These are phyloP conservation scores for Pelusios castaneus DNA, from an alignment of 2,113 vertebrate species.

Conservation along the genomic window DNA sequence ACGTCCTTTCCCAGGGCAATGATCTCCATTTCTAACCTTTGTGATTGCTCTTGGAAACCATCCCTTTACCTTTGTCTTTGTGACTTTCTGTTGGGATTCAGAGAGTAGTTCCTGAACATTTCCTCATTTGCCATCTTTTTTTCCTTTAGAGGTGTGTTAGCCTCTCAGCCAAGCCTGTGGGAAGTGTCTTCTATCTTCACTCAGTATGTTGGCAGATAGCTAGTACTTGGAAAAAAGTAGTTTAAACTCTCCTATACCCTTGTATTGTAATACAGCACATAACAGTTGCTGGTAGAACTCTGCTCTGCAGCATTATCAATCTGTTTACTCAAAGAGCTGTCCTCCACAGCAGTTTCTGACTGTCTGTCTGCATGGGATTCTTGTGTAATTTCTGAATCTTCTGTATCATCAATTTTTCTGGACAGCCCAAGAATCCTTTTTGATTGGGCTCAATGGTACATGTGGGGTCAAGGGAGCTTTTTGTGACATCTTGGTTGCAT, in stretches of 20 bases:
- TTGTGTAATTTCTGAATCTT: too few relatives aligned
- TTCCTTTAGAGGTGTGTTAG: neutral
- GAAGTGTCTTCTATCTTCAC: neutral
- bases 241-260: neutral
- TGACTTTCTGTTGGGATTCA: neutral
- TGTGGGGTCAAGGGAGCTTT: too few relatives aligned
- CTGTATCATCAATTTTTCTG: too few relatives aligned
- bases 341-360: too few relatives aligned
- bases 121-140: neutral
- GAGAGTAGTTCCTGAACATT: too few relatives aligned
- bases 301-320: too few relatives aligned
- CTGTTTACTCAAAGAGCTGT: neutral
- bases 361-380: too few relatives aligned
- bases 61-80: neutral
- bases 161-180: neutral
- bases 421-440: too few relatives aligned
- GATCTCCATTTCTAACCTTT: too few relatives aligned
- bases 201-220: accelerated
- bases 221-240: neutral
- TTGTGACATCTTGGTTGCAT: too few relatives aligned
- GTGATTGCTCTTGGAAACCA: neutral
- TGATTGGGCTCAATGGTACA: too few relatives aligned
- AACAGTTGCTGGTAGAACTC: neutral
- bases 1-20: too few relatives aligned
- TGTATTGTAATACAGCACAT: accelerated